Base-by-base conservation (phyloP, 2,888 invertebrate species). In the Liposcelis brunnea region DNA sequence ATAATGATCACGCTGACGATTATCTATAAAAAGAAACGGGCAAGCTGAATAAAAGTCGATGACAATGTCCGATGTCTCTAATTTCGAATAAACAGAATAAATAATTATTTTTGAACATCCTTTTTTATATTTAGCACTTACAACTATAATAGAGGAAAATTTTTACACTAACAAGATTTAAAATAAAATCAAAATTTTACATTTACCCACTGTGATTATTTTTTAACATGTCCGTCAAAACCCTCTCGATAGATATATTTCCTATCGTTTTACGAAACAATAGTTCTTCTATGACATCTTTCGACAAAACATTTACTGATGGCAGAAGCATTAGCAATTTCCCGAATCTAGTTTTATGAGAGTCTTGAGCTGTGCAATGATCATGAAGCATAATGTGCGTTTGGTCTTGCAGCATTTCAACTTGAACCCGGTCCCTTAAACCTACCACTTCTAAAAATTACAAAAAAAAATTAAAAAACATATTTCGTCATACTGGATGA, bases 181-280 rank as follows among this genome's bases (percentile, higher is more conserved):
- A n/a, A n/a, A n/a, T n/a, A n/a, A n/a, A n/a, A n/a, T 26, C 5
- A 26, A 26, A 6, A 26, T 26, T 26, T 26, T 26, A 6, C 26
- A 6, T 26, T 26, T 26, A 26, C 26, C 26, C 26, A 8, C 8
- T 26, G 8, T 26, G 26, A 26, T 26, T 26, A 26, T 36, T 45
- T 19, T 35, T 33, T 26, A 45, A 36, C 70, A 80, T 72, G 57
- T 80, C 80, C 14, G 73, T 71, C 37, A 81, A 60, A 34, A 82
- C 63, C 52, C 77, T 65, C 55, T 80, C 80, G 31, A 82, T 78
- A 12, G 78, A 74, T 26, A 80, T 77, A 53, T 76, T 75, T 10
- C 81, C 81, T 46, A 81, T 75, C 1, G 83, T 80, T 51, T 79
- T 77, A 48, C 80, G 74, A 64, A 90, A 89, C 48, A 90, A 72